Percentiles rank a stretch among this genome's conserved stretches.
These are phyloP conservation scores for Yoshiicerus persimilis DNA, from an alignment of 1,140 invertebrate genomes.

Conservation along the genomic window DNA sequence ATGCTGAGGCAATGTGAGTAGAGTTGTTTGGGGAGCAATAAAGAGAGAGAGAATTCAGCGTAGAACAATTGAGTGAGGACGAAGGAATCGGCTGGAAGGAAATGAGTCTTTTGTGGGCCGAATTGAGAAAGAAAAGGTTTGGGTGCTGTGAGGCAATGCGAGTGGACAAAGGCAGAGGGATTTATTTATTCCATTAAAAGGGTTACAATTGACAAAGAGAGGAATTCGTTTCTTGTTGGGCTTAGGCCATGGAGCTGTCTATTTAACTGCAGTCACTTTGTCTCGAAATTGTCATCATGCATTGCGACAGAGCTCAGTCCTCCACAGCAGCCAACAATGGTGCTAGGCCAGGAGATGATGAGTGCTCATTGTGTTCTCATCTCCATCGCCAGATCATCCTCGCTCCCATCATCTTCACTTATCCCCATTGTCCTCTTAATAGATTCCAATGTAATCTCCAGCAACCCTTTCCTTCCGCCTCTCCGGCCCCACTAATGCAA, in stretches of 20 bases:
- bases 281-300: neutral
- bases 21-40: too few species aligned
- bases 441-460: neutral
- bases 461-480: neutral
- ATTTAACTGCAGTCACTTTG: neutral
- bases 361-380: neutral
- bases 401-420: neutral
- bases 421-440: neutral
- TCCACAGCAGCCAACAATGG: neutral
- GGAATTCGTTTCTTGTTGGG: neutral
- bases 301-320: neutral
- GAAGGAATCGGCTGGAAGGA: neutral
- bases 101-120: neutral
- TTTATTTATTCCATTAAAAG: slow-evolving; percentile 15
- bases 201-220: neutral
- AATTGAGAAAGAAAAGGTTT: slow-evolving; percentile 10
- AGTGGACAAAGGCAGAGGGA: neutral
- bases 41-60: too few species aligned
- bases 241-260: neutral
- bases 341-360: neutral
- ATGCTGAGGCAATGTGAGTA: too few species aligned
- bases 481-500: neutral
- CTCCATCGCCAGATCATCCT: neutral
- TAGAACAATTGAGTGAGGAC: too few species aligned
- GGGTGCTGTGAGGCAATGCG: neutral